Evolutionary conservation across 2,113 vertebrate species (phyloP).

Genomic region (Cyanistes caeruleus): DNA sequence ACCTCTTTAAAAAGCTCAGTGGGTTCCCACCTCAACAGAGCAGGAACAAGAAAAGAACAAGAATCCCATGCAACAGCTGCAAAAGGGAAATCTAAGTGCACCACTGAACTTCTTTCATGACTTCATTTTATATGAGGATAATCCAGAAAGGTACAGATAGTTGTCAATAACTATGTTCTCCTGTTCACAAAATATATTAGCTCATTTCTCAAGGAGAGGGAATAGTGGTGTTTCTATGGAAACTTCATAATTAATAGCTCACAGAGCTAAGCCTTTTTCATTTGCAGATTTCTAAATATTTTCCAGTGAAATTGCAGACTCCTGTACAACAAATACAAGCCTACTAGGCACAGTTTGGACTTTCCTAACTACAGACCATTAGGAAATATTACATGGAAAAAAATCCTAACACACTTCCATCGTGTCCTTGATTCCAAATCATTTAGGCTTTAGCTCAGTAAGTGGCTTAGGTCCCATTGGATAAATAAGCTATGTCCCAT

Average conservation of each 20-base stretch:
- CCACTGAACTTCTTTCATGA: background rate
- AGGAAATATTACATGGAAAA: background rate
- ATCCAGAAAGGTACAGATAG: background rate
- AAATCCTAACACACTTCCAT: background rate
- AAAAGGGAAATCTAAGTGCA: background rate
- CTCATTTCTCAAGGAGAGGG: background rate
- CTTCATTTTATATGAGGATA: background rate
- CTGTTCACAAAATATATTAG: background rate
- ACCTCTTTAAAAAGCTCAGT: background rate
- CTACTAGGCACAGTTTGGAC: background rate
- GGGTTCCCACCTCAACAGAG: background rate
- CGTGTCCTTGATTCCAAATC: background rate
- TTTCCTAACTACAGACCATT: background rate
- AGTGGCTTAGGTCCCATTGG: background rate
- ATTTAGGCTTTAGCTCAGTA: background rate
- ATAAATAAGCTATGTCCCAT: background rate
- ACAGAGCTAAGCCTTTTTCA: background rate
- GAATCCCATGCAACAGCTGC: background rate
- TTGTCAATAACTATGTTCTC: background rate
- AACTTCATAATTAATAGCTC: conserved; percentile 16
- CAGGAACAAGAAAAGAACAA: background rate
- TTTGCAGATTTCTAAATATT: background rate
- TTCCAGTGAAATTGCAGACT: background rate
- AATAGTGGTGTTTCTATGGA: conserved; percentile 22
- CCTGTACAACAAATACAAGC: background rate